Percentiles rank a stretch among this genome's conserved stretches.
Evolutionary conservation across 2,888 invertebrate species (phyloP).

Genomic region (Aromia moschata): DNA sequence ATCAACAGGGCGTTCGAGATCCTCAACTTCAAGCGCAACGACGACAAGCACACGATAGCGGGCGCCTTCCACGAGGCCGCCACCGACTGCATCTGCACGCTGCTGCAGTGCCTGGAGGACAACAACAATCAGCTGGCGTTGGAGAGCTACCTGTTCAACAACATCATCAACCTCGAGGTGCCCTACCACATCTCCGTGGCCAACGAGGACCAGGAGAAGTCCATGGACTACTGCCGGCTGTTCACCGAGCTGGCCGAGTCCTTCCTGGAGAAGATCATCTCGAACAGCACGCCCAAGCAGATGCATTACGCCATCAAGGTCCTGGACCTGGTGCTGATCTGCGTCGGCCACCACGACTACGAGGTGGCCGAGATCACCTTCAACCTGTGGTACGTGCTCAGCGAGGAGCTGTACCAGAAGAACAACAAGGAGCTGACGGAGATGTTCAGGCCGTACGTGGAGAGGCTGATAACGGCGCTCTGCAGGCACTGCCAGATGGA

Average conservation of each 20-base stretch:
- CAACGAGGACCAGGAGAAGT: constrained; percentile 93
- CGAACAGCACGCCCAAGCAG: constrained; percentile 68
- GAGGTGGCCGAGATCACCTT: constrained; percentile 91
- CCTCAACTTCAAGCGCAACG: constrained; percentile 59
- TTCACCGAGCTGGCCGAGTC: constrained; percentile 96
- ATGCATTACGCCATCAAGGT: constrained; percentile 82
- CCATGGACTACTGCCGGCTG: constrained; percentile 91
- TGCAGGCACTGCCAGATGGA: constrained; percentile 95
- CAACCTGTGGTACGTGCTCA: constrained; percentile 94
- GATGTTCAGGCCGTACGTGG: constrained; percentile 89
- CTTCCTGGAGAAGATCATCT: constrained; percentile 84
- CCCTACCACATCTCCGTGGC: constrained; percentile 92
- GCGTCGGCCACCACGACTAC: constrained; percentile 97
- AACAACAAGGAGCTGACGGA: constrained; percentile 83
- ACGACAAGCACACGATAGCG: constrained; percentile 47
- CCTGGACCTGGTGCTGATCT: constrained; percentile 87
- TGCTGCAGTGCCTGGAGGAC: constrained; percentile 84
- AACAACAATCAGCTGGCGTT: constrained; percentile 77
- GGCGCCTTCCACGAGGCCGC: constrained; percentile 83
- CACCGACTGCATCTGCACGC: constrained; percentile 87
- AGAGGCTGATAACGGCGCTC: constrained; percentile 87
- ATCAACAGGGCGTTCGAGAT: constrained; percentile 78
- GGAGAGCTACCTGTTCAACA: constrained; percentile 83
- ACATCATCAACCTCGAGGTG: constrained; percentile 81
- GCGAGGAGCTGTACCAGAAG: constrained; percentile 91